phyloP scores from a whole-genome alignment of 1,140 invertebrate species.

The Bombus huntii region DNA sequence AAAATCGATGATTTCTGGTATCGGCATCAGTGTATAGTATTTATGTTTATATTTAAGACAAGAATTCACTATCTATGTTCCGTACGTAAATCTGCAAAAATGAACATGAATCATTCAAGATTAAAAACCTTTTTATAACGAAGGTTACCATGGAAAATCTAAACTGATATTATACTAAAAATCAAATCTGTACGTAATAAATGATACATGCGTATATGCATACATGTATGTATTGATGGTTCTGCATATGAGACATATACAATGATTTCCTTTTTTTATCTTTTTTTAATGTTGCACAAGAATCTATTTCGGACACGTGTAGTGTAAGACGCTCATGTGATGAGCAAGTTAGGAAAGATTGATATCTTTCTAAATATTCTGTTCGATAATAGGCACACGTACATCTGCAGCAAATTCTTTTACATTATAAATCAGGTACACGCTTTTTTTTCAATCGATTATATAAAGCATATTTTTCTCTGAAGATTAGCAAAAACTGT shows the following conservation, averaged over 20 bases:
- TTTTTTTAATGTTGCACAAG: conserved; percentile 17
- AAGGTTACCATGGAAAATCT: conserved; percentile 4
- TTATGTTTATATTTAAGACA: background rate
- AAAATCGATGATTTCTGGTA: conserved; percentile 22
- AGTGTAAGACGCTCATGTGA: conserved; percentile 31
- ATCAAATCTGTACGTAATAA: conserved; percentile 32
- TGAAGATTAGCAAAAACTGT: conserved; percentile 48
- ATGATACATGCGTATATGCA: conserved; percentile 32
- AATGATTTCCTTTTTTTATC: background rate
- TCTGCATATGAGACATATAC: conserved; percentile 23
- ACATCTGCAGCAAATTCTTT: conserved; percentile 68
- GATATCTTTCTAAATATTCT: conserved; percentile 53
- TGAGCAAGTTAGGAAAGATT: conserved; percentile 48
- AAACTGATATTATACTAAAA: conserved; percentile 16
- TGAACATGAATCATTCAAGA: conserved; percentile 29
- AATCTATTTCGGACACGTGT: conserved; percentile 33
- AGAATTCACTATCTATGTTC: conserved; percentile 2
- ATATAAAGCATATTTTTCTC: conserved; percentile 56
- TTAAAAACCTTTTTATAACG: conserved; percentile 20
- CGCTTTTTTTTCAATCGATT: conserved; percentile 66
- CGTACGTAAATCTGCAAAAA: background rate
- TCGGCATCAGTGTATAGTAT: conserved; percentile 13
- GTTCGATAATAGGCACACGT: conserved; percentile 72
- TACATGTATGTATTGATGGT: conserved; percentile 17
- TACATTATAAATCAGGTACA: conserved; percentile 81